These are phyloP conservation scores for Cygnus buccinator DNA, from an alignment of 2,113 vertebrate genomes.

Conservation along the genomic window DNA sequence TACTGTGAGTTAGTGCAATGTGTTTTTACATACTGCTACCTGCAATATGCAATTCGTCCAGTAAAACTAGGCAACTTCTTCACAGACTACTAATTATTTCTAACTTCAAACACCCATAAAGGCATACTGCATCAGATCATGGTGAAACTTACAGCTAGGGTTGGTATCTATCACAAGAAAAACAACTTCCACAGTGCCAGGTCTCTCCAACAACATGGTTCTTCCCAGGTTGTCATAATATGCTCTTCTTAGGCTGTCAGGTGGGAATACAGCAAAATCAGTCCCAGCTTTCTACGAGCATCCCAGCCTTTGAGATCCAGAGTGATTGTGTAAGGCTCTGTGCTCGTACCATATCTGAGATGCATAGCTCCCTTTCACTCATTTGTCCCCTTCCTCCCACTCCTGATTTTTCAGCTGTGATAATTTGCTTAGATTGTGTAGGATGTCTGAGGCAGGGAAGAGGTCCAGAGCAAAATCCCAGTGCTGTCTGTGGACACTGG, in stretches of 20 bases:
- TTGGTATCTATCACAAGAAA: neutral
- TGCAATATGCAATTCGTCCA: conserved; percentile 12
- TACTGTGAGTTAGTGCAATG: neutral
- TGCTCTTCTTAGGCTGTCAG: conserved; percentile 18
- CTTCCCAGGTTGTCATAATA: neutral
- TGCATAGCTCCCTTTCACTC: neutral
- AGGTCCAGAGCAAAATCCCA: neutral
- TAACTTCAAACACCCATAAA: conserved; percentile 3
- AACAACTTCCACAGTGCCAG: neutral
- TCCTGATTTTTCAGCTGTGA: neutral
- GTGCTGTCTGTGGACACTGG: neutral
- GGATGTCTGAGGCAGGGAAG: neutral
- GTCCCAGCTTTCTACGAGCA: neutral
- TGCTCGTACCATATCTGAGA: neutral
- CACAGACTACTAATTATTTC: conserved; percentile 15
- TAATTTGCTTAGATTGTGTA: neutral
- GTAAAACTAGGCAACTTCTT: conserved; percentile 1
- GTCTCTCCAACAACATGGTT: neutral
- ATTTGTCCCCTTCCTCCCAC: neutral
- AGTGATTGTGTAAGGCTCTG: fast-evolving
- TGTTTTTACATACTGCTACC: neutral
- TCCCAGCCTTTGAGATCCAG: neutral
- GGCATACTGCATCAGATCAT: neutral
- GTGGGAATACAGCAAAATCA: neutral
- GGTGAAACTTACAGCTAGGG: neutral